Base-by-base conservation (phyloP, 1,140 invertebrate species). In the Wiebesia pumilae region DNA sequence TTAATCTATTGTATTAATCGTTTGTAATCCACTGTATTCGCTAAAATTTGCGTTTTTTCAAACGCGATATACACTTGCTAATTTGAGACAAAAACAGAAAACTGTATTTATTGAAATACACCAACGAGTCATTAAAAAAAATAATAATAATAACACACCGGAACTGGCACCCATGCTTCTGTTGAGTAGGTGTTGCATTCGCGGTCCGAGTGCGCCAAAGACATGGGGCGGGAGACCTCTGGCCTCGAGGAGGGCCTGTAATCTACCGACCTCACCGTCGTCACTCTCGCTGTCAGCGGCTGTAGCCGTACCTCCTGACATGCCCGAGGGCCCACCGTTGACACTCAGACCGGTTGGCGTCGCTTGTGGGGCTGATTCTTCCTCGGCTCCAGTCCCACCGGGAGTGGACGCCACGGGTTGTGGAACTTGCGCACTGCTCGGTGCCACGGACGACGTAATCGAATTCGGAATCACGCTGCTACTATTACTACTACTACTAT, bases 171-270 rank as follows among this genome's bases (percentile, higher is more conserved):
- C 97, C 95, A 99, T 98, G 86, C 97, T 98, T 83, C 98, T 95
- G 91, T 99, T 98, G 69, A 99, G 94, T 38, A 99, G 95, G 93
- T 99, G 98, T 90, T 99, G 99, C 98, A 99, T 99, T 67, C 99
- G 95, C 62, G 99, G 98, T 14, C 98, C 98, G 47, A 99, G 95
- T 51, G 98, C 97, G 27, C 98, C 98, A 92, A 99, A 98, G 51
- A 99, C 95, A 93, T 99, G 98, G 3, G 98, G 98, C 19, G 98
- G 98, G 88, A 99, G 92, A 19, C 98, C 98, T 90, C 98, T 95
- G 33, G 98, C 97, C 94, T 99, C 98, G 35, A 99, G 94, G 81
- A 99, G 93, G 27, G 98, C 98, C 94, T 98, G 97, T 38, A 98
- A 94, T 43, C 97, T 95, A 58, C 97, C 97, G 90, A 98, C 97